phyloP scores from a whole-genome alignment of 2,797 vertebrate species.

The Muscicapa striata region DNA sequence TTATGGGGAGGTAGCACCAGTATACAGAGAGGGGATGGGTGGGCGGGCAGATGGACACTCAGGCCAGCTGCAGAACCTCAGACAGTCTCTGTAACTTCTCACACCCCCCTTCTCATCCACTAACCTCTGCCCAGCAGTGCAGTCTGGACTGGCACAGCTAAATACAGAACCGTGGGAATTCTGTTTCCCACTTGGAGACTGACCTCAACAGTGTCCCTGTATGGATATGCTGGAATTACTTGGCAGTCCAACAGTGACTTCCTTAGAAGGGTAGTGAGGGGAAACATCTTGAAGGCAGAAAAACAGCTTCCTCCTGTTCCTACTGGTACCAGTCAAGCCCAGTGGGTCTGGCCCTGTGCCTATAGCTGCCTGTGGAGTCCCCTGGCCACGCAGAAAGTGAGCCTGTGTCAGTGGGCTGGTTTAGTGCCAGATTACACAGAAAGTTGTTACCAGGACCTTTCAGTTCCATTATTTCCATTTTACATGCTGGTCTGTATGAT shows the following conservation, averaged over 20 bases:
- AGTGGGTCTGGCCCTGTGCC: neutral
- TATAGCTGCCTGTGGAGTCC: neutral
- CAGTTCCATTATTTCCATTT: neutral
- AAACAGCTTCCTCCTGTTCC: neutral
- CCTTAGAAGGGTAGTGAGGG: neutral
- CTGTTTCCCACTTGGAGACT: neutral
- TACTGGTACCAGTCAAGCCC: neutral
- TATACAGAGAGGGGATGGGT: too few relatives aligned
- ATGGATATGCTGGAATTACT: conserved; percentile 4
- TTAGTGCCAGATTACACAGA: neutral
- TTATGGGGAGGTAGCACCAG: neutral
- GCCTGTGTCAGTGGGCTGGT: neutral
- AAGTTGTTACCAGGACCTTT: neutral
- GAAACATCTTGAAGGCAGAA: neutral
- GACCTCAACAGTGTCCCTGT: neutral
- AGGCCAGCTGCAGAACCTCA: neutral
- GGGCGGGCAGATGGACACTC: neutral
- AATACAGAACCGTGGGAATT: conserved; percentile 54
- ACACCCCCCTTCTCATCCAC: neutral
- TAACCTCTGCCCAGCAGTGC: neutral
- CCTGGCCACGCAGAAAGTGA: neutral
- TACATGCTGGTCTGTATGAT: neutral
- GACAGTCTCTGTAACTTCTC: neutral
- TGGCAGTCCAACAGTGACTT: neutral
- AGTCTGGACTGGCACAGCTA: neutral